A percentile compares a stretch with the other conserved stretches of the same genome.
phyloP scores from a whole-genome alignment of 2,888 invertebrate species.

The Drosophila mercatorum region DNA sequence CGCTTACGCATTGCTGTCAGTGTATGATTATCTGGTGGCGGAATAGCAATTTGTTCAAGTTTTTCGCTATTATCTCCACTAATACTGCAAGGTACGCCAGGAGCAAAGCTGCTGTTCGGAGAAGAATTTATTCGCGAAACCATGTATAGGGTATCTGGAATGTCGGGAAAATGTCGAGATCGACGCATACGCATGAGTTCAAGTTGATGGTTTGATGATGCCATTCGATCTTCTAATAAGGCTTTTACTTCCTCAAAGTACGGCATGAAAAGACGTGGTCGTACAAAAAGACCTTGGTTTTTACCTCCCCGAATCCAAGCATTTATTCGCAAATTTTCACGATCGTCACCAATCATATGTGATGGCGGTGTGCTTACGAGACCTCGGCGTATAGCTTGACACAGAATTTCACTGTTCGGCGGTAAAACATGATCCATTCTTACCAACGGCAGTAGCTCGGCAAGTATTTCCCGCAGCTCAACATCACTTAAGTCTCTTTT shows the following conservation, averaged over 20 bases:
- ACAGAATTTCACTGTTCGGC: constrained; percentile 91
- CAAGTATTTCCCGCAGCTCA: constrained; percentile 93
- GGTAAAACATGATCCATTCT: constrained; percentile 96
- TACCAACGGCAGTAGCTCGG: constrained; percentile 92
- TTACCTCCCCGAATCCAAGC: constrained; percentile 92
- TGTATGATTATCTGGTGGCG: constrained; percentile 91
- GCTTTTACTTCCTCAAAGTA: constrained; percentile 97
- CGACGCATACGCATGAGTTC: constrained; percentile 89
- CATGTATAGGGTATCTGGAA: constrained; percentile 98
- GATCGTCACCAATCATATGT: constrained; percentile 92
- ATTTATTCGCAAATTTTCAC: constrained; percentile 88
- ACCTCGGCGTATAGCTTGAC: constrained; percentile 89
- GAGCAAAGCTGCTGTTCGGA: constrained; percentile 73
- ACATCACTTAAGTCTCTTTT: constrained; percentile 93
- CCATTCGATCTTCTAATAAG: constrained; percentile 92
- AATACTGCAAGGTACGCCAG: constrained; percentile 63
- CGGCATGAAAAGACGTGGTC: constrained; percentile 96
- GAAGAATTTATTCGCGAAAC: constrained; percentile 85
- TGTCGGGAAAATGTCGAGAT: constrained; percentile 90
- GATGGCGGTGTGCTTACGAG: constrained; percentile 92
- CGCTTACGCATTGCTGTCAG: constrained; percentile 93
- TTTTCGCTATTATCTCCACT: constrained; percentile 87
- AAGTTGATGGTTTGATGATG: constrained; percentile 89
- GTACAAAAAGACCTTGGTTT: constrained; percentile 90
- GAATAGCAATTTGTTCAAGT: constrained; percentile 88